These are phyloP conservation scores for Nowickia ferox DNA, from an alignment of 2,888 invertebrate species.

Conservation along the genomic window DNA sequence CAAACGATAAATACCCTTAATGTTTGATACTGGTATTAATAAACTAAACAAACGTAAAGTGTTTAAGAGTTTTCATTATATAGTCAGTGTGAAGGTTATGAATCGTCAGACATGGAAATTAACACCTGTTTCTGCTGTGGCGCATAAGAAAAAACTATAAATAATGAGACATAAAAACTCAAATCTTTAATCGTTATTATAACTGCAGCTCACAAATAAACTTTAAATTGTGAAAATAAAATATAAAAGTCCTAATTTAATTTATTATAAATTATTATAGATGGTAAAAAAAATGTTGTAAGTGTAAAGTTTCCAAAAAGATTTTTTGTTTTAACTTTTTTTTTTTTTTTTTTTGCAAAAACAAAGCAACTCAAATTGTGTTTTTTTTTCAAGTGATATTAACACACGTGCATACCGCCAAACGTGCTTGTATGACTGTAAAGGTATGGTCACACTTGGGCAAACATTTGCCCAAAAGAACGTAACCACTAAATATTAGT, in stretches of 20 bases:
- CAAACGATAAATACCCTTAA: neutral
- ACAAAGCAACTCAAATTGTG: slow-evolving; percentile 1
- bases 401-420: too few relatives aligned
- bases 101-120: slow-evolving; percentile 42
- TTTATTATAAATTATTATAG: neutral
- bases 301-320: too few relatives aligned
- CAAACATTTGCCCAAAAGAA: too few relatives aligned
- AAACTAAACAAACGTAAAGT: slow-evolving; percentile 1
- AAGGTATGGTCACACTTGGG: too few relatives aligned
- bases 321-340: neutral
- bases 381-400: neutral
- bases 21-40: neutral
- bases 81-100: slow-evolving; percentile 56
- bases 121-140: slow-evolving; percentile 17
- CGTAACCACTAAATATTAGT: too few relatives aligned
- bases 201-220: slow-evolving; percentile 10
- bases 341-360: slow-evolving; percentile 7
- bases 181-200: slow-evolving; percentile 1
- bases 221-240: neutral
- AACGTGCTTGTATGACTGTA: too few relatives aligned
- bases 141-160: slow-evolving; percentile 41
- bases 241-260: neutral
- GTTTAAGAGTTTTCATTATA: slow-evolving; percentile 29
- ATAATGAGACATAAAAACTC: slow-evolving; percentile 15
- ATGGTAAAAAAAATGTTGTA: slow-evolving; percentile 43